Percentiles rank a stretch among this genome's conserved stretches.
Evolutionary conservation across 2,888 invertebrate species (phyloP).

Genomic region (Netelia inedita): DNA sequence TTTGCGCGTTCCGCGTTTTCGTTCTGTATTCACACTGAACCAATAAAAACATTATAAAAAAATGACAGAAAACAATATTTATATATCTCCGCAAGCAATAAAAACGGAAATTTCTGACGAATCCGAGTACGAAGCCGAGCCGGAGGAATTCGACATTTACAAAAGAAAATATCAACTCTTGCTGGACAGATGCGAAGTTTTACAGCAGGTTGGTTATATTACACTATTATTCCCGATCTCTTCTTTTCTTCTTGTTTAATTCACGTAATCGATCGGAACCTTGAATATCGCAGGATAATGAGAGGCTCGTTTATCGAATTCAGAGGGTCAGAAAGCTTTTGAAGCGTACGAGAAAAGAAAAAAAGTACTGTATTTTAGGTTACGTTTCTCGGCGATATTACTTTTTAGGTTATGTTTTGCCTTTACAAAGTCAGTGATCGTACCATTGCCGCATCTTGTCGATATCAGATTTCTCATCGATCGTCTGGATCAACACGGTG

Average conservation of each 20-base stretch:
- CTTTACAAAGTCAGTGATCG: no score
- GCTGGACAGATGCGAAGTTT: constrained; percentile 90
- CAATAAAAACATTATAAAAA: constrained; percentile 8
- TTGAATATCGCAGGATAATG: constrained; percentile 87
- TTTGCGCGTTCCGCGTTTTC: neutral
- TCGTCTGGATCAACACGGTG: constrained; percentile 89
- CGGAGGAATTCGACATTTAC: constrained; percentile 89
- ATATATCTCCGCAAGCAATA: constrained; percentile 47
- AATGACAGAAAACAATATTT: constrained; percentile 66
- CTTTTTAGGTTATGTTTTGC: constrained; percentile 74
- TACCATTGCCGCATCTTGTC: no score
- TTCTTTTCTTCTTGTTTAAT: constrained; percentile 1
- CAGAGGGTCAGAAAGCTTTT: constrained; percentile 90
- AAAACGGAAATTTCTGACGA: constrained; percentile 86
- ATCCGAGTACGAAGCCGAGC: constrained; percentile 87
- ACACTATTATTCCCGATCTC: neutral
- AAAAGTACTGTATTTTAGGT: constrained; percentile 84
- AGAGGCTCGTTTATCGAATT: constrained; percentile 90
- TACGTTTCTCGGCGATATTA: constrained; percentile 27
- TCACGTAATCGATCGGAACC: neutral
- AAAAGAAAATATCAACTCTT: constrained; percentile 91
- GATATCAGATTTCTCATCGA: constrained; percentile 88
- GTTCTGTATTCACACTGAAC: neutral
- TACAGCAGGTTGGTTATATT: constrained; percentile 87
- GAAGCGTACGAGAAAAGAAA: constrained; percentile 89